Percentiles rank a stretch among this genome's conserved stretches.
These are phyloP conservation scores for Zaprionus gabonicus DNA, from an alignment of 1,140 invertebrate genomes.

Conservation along the genomic window DNA sequence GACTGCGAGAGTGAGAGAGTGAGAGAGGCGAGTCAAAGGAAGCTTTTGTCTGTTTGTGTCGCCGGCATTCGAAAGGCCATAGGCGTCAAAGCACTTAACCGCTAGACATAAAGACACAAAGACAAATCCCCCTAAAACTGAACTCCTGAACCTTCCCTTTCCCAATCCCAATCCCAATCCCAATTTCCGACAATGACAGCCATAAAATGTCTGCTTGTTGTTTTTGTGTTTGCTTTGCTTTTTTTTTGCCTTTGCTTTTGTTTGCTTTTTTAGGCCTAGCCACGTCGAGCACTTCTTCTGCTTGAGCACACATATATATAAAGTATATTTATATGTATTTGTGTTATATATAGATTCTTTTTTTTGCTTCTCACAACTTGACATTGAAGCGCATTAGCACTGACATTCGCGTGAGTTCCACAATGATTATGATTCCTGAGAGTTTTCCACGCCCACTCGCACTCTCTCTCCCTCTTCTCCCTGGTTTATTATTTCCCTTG, in stretches of 20 bases:
- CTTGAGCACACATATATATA: conserved; percentile 12
- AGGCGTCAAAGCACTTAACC: conserved; percentile 80
- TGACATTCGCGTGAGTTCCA: conserved; percentile 66
- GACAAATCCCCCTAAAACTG: conserved; percentile 33
- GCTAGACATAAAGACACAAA: conserved; percentile 67
- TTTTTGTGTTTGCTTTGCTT: conserved; percentile 27
- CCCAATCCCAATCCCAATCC: conserved; percentile 22
- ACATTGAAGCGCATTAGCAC: conserved; percentile 73
- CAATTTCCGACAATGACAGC: conserved; percentile 70
- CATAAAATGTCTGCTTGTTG: conserved; percentile 70
- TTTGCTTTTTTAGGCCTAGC: conserved; percentile 35
- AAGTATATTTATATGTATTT: conserved; percentile 29
- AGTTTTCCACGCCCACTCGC: conserved; percentile 19
- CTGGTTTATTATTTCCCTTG: conserved; percentile 13
- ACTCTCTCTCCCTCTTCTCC: neutral
- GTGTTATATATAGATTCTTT: neutral
- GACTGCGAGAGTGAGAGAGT: conserved; percentile 16
- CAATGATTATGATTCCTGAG: conserved; percentile 69
- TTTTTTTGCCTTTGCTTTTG: conserved; percentile 40
- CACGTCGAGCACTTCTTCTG: conserved; percentile 47
- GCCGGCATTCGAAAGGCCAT: conserved; percentile 46
- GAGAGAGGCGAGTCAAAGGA: conserved; percentile 26
- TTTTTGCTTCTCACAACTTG: conserved; percentile 48
- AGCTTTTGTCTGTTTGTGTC: conserved; percentile 47
- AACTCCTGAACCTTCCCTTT: conserved; percentile 34